A percentile compares a stretch with the other conserved stretches of the same genome.
phyloP scores from a whole-genome alignment of 2,797 vertebrate genomes.

The Pitangus sulphuratus region DNA sequence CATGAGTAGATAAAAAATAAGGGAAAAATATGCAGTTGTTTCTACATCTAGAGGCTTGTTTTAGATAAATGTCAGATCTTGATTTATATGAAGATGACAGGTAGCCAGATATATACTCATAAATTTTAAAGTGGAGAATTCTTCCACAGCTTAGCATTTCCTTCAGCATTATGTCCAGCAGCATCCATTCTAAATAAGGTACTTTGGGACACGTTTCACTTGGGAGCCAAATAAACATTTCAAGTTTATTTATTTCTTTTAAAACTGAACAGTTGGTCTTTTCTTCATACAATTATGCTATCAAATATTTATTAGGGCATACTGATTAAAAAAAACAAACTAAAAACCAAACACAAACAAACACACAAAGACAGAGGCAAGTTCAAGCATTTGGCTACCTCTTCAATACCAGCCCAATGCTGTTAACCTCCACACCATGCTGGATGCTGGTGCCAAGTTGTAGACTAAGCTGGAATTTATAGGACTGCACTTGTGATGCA shows the following conservation, averaged over 20 bases:
- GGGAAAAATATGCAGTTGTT: background rate
- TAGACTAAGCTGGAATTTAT: background rate
- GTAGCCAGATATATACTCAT: background rate
- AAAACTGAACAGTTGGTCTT: background rate
- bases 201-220: background rate
- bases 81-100: constrained; percentile 24
- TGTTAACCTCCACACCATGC: background rate
- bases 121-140: background rate
- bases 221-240: background rate
- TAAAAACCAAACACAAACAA: too few relatives aligned
- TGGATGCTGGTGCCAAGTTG: background rate
- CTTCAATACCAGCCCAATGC: background rate
- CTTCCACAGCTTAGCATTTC: background rate
- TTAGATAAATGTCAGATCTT: background rate
- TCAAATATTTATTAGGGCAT: background rate
- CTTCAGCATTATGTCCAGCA: background rate
- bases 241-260: background rate
- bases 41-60: background rate
- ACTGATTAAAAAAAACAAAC: background rate
- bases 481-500: background rate
- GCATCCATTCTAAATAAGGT: background rate
- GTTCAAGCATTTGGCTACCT: background rate
- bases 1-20: background rate
- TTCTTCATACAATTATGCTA: background rate
- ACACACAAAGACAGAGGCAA: background rate